Evolutionary conservation across 2,797 vertebrate genomes (phyloP).

Genomic region (Rhynchonycteris naso): DNA sequence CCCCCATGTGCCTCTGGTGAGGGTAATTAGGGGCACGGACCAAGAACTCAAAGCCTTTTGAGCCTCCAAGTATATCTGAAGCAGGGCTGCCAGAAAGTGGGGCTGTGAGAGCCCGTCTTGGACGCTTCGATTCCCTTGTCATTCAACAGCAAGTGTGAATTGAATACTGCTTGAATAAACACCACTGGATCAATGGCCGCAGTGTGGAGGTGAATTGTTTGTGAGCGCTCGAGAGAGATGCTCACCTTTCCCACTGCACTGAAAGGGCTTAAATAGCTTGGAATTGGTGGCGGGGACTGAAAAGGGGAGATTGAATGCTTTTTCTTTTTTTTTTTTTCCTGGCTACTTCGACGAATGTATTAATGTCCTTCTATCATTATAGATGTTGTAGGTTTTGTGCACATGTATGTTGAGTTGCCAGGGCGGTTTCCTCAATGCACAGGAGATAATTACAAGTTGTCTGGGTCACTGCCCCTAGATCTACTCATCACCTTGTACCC

Average conservation of each 20-base stretch:
- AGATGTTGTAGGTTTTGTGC: neutral
- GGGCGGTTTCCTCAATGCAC: neutral
- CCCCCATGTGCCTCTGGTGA: neutral
- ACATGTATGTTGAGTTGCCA: neutral
- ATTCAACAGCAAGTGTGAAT: slow-evolving; percentile 68
- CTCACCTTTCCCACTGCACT: neutral
- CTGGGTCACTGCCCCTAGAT: neutral
- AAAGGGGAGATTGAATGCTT: neutral
- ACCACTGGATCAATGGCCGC: slow-evolving; percentile 62
- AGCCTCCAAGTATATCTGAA: slow-evolving; percentile 6
- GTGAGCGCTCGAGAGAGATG: slow-evolving; percentile 33
- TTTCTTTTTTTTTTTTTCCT: neutral
- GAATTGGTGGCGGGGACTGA: slow-evolving; percentile 24
- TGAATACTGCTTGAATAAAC: slow-evolving; percentile 72
- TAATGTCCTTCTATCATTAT: neutral
- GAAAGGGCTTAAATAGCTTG: slow-evolving; percentile 37
- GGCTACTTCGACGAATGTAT: slow-evolving; percentile 14
- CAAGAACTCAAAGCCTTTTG: slow-evolving; percentile 12
- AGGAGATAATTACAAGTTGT: neutral
- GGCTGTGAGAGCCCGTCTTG: neutral
- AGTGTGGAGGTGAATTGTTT: slow-evolving; percentile 69
- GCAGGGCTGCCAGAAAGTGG: slow-evolving; percentile 43
- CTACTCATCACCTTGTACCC: neutral
- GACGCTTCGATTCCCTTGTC: slow-evolving; percentile 58
- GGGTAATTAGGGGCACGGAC: neutral